A percentile compares a stretch with the other conserved stretches of the same genome.
These are phyloP conservation scores for Sialis fuliginosa DNA, from an alignment of 2,888 invertebrate species.

Conservation along the genomic window DNA sequence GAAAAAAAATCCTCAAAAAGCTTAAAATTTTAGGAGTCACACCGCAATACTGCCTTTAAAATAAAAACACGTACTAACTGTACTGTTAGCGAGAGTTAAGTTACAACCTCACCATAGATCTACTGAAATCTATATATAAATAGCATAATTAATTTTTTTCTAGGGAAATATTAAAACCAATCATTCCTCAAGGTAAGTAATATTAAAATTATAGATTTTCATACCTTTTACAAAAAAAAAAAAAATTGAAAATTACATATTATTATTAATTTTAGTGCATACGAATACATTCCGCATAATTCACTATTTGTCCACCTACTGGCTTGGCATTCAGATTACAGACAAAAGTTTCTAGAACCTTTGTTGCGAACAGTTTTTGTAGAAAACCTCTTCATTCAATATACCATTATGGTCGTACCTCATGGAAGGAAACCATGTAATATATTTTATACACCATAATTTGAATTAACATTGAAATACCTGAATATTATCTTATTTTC, in stretches of 20 bases:
- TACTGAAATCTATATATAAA: too few species aligned
- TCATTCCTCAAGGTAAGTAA: not conserved
- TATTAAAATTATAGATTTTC: not conserved
- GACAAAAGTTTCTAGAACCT: constrained; percentile 19
- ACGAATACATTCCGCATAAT: constrained; percentile 30
- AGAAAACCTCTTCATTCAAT: constrained; percentile 28
- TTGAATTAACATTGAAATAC: not conserved
- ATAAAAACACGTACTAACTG: too few species aligned
- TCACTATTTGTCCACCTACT: constrained; percentile 40
- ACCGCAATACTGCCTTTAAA: too few species aligned
- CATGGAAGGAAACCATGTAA: constrained; percentile 15
- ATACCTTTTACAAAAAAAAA: too few species aligned
- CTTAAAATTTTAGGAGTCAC: too few species aligned
- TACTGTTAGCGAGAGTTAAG: too few species aligned
- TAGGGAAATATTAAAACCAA: too few species aligned
- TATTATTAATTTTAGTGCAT: constrained; percentile 19
- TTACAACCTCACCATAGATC: too few species aligned
- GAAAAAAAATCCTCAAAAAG: too few species aligned
- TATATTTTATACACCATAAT: not conserved
- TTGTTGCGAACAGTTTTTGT: constrained; percentile 30
- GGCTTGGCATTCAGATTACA: constrained; percentile 32
- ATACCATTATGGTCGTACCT: constrained; percentile 33
- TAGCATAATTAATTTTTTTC: too few species aligned
- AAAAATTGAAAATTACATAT: too few species aligned
- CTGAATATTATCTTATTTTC: not conserved